A percentile compares a stretch with the other conserved stretches of the same genome.
These are phyloP conservation scores for Castor canadensis DNA, from an alignment of 2,113 vertebrate species.

Conservation along the genomic window DNA sequence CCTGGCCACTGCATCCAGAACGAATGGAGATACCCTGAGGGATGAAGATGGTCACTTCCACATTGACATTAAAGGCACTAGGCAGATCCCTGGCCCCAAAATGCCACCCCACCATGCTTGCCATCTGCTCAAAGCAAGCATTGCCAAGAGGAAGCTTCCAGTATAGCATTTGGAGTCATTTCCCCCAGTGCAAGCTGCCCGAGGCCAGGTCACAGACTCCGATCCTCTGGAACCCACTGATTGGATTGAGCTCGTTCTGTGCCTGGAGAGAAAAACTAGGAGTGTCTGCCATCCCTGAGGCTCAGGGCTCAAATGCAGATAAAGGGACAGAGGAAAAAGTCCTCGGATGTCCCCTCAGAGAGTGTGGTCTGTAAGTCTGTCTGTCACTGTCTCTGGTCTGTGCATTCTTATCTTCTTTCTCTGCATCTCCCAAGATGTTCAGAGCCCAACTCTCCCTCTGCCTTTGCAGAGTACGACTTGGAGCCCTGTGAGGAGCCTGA, in stretches of 20 bases:
- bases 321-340: neutral
- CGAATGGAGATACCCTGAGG: neutral
- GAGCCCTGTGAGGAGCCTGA: slow-evolving; percentile 97
- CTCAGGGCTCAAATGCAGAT: neutral
- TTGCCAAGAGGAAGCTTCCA: neutral
- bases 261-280: neutral
- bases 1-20: neutral
- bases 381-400: neutral
- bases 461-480: slow-evolving; percentile 92
- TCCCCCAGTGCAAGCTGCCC: neutral
- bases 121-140: neutral
- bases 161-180: neutral
- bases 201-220: neutral
- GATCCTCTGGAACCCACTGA: neutral
- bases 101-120: neutral
- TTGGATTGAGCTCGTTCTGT: neutral
- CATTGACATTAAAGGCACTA: neutral
- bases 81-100: neutral
- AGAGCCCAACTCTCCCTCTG: fast-evolving
- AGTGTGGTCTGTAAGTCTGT: neutral
- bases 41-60: neutral
- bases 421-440: neutral
- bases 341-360: neutral
- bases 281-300: neutral
- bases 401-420: neutral